phyloP scores from a whole-genome alignment of 2,797 vertebrate genomes.

The Eupleurogrammus muticus region DNA sequence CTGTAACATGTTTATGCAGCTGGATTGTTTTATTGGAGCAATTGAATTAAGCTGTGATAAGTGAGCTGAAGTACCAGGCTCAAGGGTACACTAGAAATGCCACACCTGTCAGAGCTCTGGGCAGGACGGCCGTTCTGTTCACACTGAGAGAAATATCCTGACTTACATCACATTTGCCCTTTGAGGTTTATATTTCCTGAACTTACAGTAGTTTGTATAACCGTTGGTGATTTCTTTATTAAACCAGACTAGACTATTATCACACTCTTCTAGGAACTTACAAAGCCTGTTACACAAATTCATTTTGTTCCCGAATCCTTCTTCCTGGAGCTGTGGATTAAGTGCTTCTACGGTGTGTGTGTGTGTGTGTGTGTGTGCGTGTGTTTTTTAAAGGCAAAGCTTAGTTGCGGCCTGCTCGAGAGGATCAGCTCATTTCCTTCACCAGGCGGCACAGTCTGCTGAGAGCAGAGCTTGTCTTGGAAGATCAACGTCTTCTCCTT shows the following conservation, averaged over 20 bases:
- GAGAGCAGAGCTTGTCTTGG: conserved; percentile 72
- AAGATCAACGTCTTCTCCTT: conserved; percentile 81
- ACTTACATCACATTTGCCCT: conserved; percentile 25
- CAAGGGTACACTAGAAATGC: conserved; percentile 70
- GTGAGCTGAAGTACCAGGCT: conserved; percentile 75
- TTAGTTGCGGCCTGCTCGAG: conserved; percentile 74
- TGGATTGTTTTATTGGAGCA: conserved; percentile 87
- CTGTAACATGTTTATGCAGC: conserved; percentile 88
- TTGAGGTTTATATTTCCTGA: conserved; percentile 38
- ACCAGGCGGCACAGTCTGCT: conserved; percentile 60
- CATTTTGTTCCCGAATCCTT: conserved; percentile 56
- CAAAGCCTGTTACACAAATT: conserved; percentile 54
- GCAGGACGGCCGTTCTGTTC: conserved; percentile 32
- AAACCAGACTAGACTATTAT: conserved; percentile 33
- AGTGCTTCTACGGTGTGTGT: conserved; percentile 59
- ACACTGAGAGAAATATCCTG: conserved; percentile 28
- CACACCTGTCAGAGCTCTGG: conserved; percentile 69
- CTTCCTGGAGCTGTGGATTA: conserved; percentile 69
- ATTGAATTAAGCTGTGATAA: conserved; percentile 83
- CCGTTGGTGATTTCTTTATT: conserved; percentile 35
- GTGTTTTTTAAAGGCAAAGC: conserved; percentile 60
- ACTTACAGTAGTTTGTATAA: conserved; percentile 27
- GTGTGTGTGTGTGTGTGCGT: no score
- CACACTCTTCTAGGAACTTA: conserved; percentile 49
- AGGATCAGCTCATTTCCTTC: conserved; percentile 81